Evolutionary conservation across 2,888 invertebrate genomes (phyloP).

Genomic region (Melolontha melolontha): DNA sequence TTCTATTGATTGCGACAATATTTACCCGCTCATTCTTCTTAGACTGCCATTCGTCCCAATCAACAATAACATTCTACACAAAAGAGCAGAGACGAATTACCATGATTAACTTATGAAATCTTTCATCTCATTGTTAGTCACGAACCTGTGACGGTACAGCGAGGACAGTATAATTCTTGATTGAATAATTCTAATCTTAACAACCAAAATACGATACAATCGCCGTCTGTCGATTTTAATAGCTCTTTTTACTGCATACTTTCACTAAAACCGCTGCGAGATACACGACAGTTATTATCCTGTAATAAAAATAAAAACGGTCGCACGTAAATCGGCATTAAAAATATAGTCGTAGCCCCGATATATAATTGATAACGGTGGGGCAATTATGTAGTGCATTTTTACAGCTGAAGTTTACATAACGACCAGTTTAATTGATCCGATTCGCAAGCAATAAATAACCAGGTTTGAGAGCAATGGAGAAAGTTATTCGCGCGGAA

Average conservation of each 20-base stretch:
- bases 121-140: constrained; percentile 17
- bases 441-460: constrained; percentile 31
- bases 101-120: constrained; percentile 17
- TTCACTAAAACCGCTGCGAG: constrained; percentile 22
- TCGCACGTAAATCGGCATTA: constrained; percentile 14
- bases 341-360: too few relatives aligned
- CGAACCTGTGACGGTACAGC: constrained; percentile 1
- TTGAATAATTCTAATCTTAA: constrained; percentile 1
- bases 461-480: constrained; percentile 16
- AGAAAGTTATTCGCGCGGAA: constrained; percentile 23
- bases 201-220: neutral
- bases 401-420: constrained; percentile 20
- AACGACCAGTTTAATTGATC: constrained; percentile 35
- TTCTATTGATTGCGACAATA: constrained; percentile 19
- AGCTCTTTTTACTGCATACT: constrained; percentile 22
- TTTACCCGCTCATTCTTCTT: constrained; percentile 12
- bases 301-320: constrained; percentile 30
- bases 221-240: constrained; percentile 6
- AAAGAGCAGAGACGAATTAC: neutral
- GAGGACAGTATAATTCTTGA: constrained; percentile 8
- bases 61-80: constrained; percentile 25
- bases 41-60: constrained; percentile 8
- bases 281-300: constrained; percentile 33
- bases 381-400: constrained; percentile 18
- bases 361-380: constrained; percentile 15